Evolutionary conservation across 1,140 invertebrate genomes (phyloP).

Genomic region (Oryctes rhinoceros): DNA sequence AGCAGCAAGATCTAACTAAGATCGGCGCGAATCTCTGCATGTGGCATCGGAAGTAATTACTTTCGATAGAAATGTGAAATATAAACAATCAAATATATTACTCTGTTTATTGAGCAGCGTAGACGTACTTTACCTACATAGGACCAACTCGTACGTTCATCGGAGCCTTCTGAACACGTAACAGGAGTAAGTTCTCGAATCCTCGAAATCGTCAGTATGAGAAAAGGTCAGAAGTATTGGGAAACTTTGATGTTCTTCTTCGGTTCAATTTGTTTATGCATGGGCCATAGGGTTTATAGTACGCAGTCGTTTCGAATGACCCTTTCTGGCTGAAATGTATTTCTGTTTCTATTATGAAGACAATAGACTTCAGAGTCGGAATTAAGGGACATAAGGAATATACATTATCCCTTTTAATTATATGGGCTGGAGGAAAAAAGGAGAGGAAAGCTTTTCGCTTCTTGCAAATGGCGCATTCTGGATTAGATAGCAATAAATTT

Average conservation of each 20-base stretch:
- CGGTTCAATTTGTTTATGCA: constrained; percentile 19
- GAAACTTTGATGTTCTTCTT: constrained; percentile 7
- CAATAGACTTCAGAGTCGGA: constrained; percentile 29
- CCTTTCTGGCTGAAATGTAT: not conserved
- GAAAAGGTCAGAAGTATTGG: constrained; percentile 22
- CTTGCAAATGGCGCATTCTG: not conserved
- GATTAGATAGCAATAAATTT: constrained; percentile 25
- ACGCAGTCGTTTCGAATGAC: constrained; percentile 11
- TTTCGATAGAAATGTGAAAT: too few species aligned
- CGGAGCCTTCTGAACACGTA: not conserved
- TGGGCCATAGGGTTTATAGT: constrained; percentile 16
- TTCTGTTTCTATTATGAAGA: constrained; percentile 32
- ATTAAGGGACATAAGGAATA: constrained; percentile 19
- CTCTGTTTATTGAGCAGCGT: too few species aligned
- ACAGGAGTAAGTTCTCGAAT: not conserved
- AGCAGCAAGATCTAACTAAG: not conserved
- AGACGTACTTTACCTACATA: too few species aligned
- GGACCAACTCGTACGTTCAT: not conserved
- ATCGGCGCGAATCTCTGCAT: not conserved
- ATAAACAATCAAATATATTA: too few species aligned
- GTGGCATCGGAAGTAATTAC: not conserved
- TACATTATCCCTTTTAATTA: constrained; percentile 34
- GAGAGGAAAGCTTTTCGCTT: constrained; percentile 3
- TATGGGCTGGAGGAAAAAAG: not conserved
- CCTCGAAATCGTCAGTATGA: not conserved